phyloP scores from a whole-genome alignment of 2,888 invertebrate genomes.

The Synergus umbraculus region DNA sequence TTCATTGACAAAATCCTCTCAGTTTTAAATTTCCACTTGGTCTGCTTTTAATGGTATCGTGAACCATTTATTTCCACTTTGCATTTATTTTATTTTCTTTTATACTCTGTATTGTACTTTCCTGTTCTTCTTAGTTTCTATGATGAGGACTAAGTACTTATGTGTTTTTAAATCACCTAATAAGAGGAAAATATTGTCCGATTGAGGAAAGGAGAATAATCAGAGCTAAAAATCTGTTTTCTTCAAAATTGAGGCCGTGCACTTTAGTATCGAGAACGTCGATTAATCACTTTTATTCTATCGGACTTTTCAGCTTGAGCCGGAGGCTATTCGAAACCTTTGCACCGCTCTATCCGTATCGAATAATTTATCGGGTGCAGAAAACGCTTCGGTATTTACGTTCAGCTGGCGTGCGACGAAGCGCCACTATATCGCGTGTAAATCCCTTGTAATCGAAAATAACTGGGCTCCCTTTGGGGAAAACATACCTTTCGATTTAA shows the following conservation, averaged over 20 bases:
- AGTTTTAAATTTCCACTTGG: not conserved
- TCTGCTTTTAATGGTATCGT: not conserved
- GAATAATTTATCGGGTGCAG: conserved; percentile 7
- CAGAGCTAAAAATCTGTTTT: not conserved
- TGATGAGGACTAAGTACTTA: not conserved
- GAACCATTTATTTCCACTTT: not conserved
- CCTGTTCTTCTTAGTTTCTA: not conserved
- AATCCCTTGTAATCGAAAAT: conserved; percentile 51
- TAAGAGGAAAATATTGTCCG: not conserved
- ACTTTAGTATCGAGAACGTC: not conserved
- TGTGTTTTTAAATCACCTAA: not conserved
- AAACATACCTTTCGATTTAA: not conserved
- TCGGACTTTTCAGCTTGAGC: not conserved
- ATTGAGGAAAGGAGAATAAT: not conserved
- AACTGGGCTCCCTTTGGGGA: not conserved
- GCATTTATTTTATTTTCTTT: too few relatives aligned
- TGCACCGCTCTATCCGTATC: not conserved
- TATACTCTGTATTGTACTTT: not conserved
- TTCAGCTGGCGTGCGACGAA: conserved; percentile 55
- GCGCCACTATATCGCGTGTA: conserved; percentile 51
- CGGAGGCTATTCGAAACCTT: conserved; percentile 3
- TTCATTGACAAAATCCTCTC: not conserved
- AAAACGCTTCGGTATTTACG: conserved; percentile 50
- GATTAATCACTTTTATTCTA: conserved; percentile 9
- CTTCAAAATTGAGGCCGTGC: not conserved